These are phyloP conservation scores for Papilio polytes DNA, from an alignment of 1,140 invertebrate genomes.

Conservation along the genomic window DNA sequence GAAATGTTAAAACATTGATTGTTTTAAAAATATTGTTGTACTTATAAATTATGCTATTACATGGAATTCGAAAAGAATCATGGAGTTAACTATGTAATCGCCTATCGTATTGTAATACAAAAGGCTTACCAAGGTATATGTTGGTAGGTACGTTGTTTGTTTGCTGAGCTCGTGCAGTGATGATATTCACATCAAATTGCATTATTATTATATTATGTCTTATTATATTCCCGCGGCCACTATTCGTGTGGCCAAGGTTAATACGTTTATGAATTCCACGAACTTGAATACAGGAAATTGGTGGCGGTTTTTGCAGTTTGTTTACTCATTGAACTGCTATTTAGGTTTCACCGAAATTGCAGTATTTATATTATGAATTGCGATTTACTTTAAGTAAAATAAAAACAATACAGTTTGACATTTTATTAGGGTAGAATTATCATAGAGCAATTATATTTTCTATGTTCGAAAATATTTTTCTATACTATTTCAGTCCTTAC, in stretches of 20 bases:
- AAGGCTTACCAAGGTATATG: neutral
- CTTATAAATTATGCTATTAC: no score
- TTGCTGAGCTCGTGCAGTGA: neutral
- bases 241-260: conserved; percentile 21
- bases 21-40: no score
- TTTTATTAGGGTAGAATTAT: neutral
- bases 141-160: neutral
- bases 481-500: no score
- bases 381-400: neutral
- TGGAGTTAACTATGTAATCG: neutral
- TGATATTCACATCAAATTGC: conserved; percentile 15
- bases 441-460: neutral
- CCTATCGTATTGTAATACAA: neutral
- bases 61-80: no score
- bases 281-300: conserved; percentile 12
- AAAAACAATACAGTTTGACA: neutral
- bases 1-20: no score
- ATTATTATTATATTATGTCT: conserved; percentile 23
- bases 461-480: no score
- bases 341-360: neutral
- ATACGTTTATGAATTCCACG: conserved; percentile 29
- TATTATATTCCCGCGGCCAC: neutral
- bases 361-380: no score
- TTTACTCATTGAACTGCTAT: neutral
- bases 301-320: neutral